phyloP scores from a whole-genome alignment of 2,113 vertebrate species.

The Daboia siamensis region DNA sequence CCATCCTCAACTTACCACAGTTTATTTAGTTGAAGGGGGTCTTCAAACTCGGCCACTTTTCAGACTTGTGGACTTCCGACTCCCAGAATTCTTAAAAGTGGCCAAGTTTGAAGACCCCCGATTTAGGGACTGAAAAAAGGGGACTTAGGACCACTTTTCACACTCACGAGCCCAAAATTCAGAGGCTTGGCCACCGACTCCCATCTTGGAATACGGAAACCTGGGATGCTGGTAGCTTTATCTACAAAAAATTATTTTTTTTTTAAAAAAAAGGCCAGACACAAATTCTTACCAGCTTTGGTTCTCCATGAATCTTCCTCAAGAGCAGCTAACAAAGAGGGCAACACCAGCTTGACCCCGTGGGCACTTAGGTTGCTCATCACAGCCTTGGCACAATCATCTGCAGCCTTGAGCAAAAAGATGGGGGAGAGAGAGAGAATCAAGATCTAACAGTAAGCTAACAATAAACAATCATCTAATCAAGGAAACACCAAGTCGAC shows the following conservation, averaged over 20 bases:
- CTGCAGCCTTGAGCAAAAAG: conserved; percentile 84
- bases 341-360: conserved; percentile 95
- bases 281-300: conserved; percentile 83
- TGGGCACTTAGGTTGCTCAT: conserved; percentile 98
- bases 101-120: too few relatives aligned
- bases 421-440: not conserved
- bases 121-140: too few relatives aligned
- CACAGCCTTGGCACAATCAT: conserved; percentile 98
- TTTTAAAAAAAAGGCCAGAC: not conserved
- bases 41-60: too few relatives aligned
- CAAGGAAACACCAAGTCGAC: not conserved
- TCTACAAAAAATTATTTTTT: not conserved
- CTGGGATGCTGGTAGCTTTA: not conserved
- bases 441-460: not conserved
- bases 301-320: conserved; percentile 99
- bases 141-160: too few relatives aligned
- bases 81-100: too few relatives aligned
- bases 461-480: not conserved
- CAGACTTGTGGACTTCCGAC: too few relatives aligned
- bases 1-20: not conserved
- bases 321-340: conserved; percentile 89
- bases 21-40: too few relatives aligned
- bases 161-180: too few relatives aligned
- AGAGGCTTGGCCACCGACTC: too few relatives aligned
- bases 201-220: too few relatives aligned